phyloP scores from a whole-genome alignment of 2,113 vertebrate species.

The Macquaria australasica region DNA sequence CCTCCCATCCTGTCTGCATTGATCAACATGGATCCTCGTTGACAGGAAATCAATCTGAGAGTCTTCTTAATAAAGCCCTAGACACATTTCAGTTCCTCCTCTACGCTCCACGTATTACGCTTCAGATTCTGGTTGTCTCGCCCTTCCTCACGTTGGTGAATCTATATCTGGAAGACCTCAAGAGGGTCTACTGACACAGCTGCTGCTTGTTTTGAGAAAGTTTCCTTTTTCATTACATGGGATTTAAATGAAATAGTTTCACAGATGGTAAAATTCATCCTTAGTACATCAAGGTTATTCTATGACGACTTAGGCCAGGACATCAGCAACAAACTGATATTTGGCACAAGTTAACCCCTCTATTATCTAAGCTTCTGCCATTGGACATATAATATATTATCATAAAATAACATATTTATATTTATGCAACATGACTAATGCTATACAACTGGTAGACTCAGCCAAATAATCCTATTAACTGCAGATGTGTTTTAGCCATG shows the following conservation, averaged over 20 bases:
- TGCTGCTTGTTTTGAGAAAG: constrained; percentile 33
- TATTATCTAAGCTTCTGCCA: neutral
- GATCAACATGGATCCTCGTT: constrained; percentile 65
- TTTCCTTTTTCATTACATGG: constrained; percentile 22
- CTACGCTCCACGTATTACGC: constrained; percentile 21
- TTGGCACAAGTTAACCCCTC: neutral
- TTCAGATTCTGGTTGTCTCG: constrained; percentile 37
- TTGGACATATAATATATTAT: neutral
- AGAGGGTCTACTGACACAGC: constrained; percentile 4
- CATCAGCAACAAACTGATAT: neutral
- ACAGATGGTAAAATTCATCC: neutral
- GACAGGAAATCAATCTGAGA: constrained; percentile 84
- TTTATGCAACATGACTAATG: constrained; percentile 34
- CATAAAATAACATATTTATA: constrained; percentile 34
- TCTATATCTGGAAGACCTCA: constrained; percentile 29
- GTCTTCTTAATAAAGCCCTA: constrained; percentile 83
- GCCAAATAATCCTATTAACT: constrained; percentile 56
- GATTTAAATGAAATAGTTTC: constrained; percentile 10
- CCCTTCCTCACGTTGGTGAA: constrained; percentile 14
- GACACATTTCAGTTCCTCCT: constrained; percentile 66
- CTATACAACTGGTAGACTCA: constrained; percentile 30
- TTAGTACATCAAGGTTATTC: neutral
- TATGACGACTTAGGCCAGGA: neutral
- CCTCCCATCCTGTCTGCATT: constrained; percentile 67
- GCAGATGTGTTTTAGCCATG: constrained; percentile 40